Evolutionary conservation across 37 sponge, comb jelly and placozoan genomes (phyloP), one percentile per base, ranked within the genome.

Genomic region (Chondrilla cf. caribensis): DNA sequence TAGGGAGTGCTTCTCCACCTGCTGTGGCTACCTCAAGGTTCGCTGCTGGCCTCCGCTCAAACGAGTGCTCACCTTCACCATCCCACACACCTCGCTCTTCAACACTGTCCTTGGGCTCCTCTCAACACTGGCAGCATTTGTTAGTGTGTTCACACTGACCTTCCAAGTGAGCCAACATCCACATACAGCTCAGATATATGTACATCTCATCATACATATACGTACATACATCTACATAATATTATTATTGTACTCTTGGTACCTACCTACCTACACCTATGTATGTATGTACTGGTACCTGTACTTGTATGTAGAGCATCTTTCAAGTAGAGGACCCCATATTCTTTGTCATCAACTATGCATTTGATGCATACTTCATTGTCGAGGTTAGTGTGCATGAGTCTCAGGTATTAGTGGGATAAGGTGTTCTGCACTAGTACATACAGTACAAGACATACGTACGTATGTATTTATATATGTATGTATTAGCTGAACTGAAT

Each of bases 341-440:
- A 17, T 86, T 93, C 19, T 86, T 68, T 72, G 36, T 51, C 24
- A 31, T 86, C 37, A 93, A 93, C 58, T 89, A 83, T 65, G 40
- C 70, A 40, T 86, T 89, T 83, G 93, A 93, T 43, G 57, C 58
- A 6, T 92, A 84, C 62, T 92, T 92, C 66, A 64, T 92, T 32
- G 33, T 82, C 41, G 90, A 90, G 83, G 90, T 90, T 19, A 38
- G 57, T 73, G 43, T 6, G 24, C 6, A 73, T 39, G 25, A 4
- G 2, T 28, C 42, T 73, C n/a, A n/a, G 68, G 68, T 8, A 4
- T 67, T 2, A 67, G 1, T 26, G 32, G 3, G 60, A 59, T 8
- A 6, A 2, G n/a, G n/a, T n/a, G n/a, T n/a, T n/a, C n/a, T n/a
- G n/a, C n/a, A n/a, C n/a, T n/a, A n/a, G n/a, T n/a, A n/a, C n/a